These are phyloP conservation scores for Galemys pyrenaicus DNA, from an alignment of 2,113 vertebrate species.

Conservation along the genomic window DNA sequence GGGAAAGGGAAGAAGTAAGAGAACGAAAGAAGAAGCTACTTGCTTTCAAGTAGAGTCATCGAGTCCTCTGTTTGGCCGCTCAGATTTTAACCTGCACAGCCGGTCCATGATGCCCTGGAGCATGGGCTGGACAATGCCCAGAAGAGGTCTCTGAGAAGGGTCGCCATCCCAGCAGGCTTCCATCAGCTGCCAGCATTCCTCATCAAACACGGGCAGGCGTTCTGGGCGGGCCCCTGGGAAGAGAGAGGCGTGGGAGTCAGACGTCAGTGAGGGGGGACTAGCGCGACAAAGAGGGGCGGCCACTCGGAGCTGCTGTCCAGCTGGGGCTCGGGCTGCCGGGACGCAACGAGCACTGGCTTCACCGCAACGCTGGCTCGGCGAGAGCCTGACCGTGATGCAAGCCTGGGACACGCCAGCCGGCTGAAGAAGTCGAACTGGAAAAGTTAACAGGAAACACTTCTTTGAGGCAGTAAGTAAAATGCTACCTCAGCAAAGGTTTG, in stretches of 20 bases:
- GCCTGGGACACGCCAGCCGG: background rate
- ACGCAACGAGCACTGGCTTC: background rate
- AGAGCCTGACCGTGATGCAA: background rate
- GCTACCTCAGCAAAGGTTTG: background rate
- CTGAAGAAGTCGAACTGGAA: background rate
- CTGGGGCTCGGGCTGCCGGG: background rate
- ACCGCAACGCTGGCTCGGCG: background rate
- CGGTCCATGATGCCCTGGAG: slow-evolving; percentile 95
- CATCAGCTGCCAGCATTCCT: slow-evolving; percentile 99
- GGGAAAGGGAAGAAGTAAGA: slow-evolving; percentile 1
- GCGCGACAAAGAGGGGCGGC: accelerated
- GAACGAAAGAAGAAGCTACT: background rate
- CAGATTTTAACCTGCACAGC: slow-evolving; percentile 87
- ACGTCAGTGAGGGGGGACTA: background rate
- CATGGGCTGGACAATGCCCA: slow-evolving; percentile 97
- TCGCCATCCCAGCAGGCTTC: slow-evolving; percentile 98
- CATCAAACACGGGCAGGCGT: slow-evolving; percentile 92
- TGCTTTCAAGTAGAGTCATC: slow-evolving; percentile 94
- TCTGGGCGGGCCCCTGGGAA: slow-evolving; percentile 93
- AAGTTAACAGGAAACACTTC: background rate
- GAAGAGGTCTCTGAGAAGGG: slow-evolving; percentile 92
- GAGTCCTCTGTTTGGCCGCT: slow-evolving; percentile 86
- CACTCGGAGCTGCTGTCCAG: background rate
- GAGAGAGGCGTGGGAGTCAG: background rate
- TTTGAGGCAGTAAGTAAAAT: background rate